Evolutionary conservation across 2,888 invertebrate genomes (phyloP), one percentile per base, ranked within the genome.

Genomic region (Philereme vetulata): DNA sequence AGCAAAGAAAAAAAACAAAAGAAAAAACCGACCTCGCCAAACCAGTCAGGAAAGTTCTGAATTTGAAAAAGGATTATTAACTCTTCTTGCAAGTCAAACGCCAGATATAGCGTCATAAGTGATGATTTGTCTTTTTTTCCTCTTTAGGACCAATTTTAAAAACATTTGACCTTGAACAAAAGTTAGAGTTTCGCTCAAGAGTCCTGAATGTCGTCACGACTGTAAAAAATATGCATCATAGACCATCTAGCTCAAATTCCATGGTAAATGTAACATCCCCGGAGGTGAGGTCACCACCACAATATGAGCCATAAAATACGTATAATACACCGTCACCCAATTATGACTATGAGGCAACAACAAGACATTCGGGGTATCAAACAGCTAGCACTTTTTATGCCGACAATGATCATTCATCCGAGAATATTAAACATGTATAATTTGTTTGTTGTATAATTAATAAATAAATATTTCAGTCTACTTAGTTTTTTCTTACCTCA

Each of bases 121-220:
- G n/a, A n/a, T n/a, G n/a, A n/a, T n/a, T n/a, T n/a, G n/a, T 63
- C 42, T 72, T 71, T 71, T 70, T 71, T 42, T 44, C 67, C 62
- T 68, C 68, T 62, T 68, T 72, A 35, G 68, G 67, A 60, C 68
- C 71, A 66, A 59, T 64, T 50, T 64, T 64, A 64, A 64, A 56
- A 60, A 63, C 54, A 55, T 70, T 70, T 60, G 66, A 70, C 70
- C 5, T 66, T 53, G 66, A 36, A 66, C 66, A 68, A 70, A 70
- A 66, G 61, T 51, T 72, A 50, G 56, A 72, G 64, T 70, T 72
- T 69, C 44, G 71, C 21, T 71, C 72, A 35, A 72, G 69, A 71
- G 68, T 70, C 61, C 34, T 71, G 36, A 60, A 58, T 9, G 67
- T 63, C 11, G 70, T 71, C 32, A 72, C 32, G 65, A 51, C 36